Evolutionary conservation across 2,888 invertebrate species (phyloP).

Genomic region (Salpingus planirostris): DNA sequence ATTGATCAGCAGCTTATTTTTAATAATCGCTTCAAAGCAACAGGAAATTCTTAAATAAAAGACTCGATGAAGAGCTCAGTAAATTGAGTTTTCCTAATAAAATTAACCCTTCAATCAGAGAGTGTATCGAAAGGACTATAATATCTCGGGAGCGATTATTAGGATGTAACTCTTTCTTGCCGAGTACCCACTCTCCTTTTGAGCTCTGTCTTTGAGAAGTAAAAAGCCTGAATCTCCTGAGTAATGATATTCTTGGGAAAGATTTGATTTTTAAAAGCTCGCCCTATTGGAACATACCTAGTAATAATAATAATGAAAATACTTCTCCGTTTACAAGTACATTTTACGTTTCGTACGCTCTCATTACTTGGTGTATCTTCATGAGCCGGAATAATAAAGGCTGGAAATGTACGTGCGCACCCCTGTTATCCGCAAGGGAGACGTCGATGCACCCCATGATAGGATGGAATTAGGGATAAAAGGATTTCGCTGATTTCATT

Average conservation of each 20-base stretch:
- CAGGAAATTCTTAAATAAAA: conserved; percentile 18
- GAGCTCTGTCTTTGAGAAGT: no score
- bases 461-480: conserved; percentile 22
- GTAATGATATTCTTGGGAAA: no score
- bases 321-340: conserved; percentile 1
- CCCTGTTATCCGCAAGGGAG: conserved; percentile 18
- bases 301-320: conserved; percentile 6
- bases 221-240: conserved; percentile 2
- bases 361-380: no score
- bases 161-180: conserved; percentile 15
- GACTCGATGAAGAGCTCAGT: conserved; percentile 16
- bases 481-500: conserved; percentile 25
- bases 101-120: conserved; percentile 23
- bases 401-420: conserved; percentile 15
- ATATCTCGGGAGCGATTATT: conserved; percentile 13
- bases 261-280: conserved; percentile 10
- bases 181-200: conserved; percentile 12
- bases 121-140: conserved; percentile 17
- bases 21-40: conserved; percentile 18
- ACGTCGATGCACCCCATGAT: conserved; percentile 17
- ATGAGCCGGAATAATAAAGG: conserved; percentile 15
- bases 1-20: conserved; percentile 17
- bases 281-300: conserved; percentile 7
- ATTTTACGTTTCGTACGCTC: background rate
- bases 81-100: conserved; percentile 22